Evolutionary conservation across 1,140 invertebrate genomes (phyloP), one percentile per base, ranked within the genome.

Genomic region (Chironomus tepperi): DNA sequence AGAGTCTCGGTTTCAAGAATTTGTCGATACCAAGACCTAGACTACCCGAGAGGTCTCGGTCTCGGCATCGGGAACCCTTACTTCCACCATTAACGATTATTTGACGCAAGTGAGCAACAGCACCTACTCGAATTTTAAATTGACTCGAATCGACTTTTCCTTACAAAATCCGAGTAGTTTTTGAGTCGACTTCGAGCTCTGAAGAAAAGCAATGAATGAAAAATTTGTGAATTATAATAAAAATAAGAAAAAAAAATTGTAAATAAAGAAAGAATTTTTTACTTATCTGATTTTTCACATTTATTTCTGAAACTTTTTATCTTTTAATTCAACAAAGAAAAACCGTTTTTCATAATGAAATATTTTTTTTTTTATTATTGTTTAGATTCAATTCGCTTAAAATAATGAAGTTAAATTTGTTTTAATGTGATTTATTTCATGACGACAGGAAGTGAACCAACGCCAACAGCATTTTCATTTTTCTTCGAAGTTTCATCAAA

Each of bases 391-490:
- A n/a, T 10, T 57, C 5, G 43, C n/a, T 57, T 12, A n/a, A 57
- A n/a, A 34, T n/a, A 57, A 57, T n/a, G 47, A 57, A 57, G 15
- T 12, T 57, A 57, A 57, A 57, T 57, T 34, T 34, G 1, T 34
- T 34, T 34, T 57, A 47, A 57, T 57, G 47, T 57, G 47, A 57
- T 57, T 57, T 12, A n/a, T 12, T 57, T 57, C 7, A 57, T 18
- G 19, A 70, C 65, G 65, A 70, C 65, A 70, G 65, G 65, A 70
- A 70, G 65, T 70, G 65, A 70, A 70, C 9, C 65, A 16, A 21
- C 16, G 9, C 19, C 65, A 70, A 70, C 65, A 70, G 19, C 65
- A 19, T 70, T 70, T 70, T 21, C 18, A 70, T 70, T 70, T 70
- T 70, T 16, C 16, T 8, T 19, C 65, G 18, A 70, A 70, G n/a